phyloP scores from a whole-genome alignment of 2,888 invertebrate species.

The Lochmaea capreae region DNA sequence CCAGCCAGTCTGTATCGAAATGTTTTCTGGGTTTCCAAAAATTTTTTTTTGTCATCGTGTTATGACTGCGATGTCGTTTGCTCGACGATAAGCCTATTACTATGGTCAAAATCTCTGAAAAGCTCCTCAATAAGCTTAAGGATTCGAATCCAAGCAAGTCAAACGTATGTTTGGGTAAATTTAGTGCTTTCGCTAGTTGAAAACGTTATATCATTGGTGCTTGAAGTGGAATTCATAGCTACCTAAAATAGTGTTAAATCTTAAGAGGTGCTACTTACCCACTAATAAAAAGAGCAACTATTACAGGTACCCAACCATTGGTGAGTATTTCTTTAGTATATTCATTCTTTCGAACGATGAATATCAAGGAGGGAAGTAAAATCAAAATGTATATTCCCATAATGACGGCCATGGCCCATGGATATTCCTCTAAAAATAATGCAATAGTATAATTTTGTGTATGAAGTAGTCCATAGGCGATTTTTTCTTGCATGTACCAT shows the following conservation, averaged over 20 bases:
- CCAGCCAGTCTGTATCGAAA: too few relatives aligned
- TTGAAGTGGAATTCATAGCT: too few relatives aligned
- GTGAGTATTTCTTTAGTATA: constrained; percentile 89
- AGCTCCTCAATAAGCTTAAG: too few relatives aligned
- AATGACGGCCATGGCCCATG: constrained; percentile 83
- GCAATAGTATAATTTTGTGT: not conserved
- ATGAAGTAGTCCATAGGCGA: not conserved
- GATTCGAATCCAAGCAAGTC: too few relatives aligned
- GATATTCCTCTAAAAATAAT: constrained; percentile 68
- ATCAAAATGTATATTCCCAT: constrained; percentile 66
- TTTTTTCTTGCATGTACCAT: too few relatives aligned
- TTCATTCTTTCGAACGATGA: constrained; percentile 84
- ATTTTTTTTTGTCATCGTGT: too few relatives aligned
- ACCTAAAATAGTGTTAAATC: not conserved
- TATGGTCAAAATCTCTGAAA: too few relatives aligned
- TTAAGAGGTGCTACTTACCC: constrained; percentile 83
- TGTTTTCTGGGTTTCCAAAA: too few relatives aligned
- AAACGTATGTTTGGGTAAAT: too few relatives aligned
- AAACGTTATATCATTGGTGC: too few relatives aligned
- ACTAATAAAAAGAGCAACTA: constrained; percentile 94
- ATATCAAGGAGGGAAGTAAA: constrained; percentile 84
- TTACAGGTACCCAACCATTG: constrained; percentile 94
- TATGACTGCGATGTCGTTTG: too few relatives aligned
- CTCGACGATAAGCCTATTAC: too few relatives aligned
- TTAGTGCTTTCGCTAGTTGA: not conserved